phyloP scores from a whole-genome alignment of 2,797 vertebrate species.

The Diglossa cyanea region DNA sequence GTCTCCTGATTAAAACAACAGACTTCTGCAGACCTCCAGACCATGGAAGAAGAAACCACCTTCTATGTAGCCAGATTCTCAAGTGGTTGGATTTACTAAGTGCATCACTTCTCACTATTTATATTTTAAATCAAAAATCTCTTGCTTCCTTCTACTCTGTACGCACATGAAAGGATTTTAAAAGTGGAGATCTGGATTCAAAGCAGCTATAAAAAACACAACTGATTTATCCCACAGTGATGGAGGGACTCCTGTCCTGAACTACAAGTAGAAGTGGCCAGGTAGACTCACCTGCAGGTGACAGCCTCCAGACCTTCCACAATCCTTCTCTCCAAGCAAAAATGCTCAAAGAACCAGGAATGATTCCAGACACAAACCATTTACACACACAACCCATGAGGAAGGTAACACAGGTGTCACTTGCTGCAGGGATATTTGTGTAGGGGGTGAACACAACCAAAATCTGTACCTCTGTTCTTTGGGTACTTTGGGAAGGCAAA shows the following conservation, averaged over 20 bases:
- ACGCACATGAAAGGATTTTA: not conserved
- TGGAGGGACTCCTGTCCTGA: not conserved
- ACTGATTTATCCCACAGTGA: accelerated
- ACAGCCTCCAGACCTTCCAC: not conserved
- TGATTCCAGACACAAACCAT: not conserved
- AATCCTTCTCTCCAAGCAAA: not conserved
- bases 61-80: not conserved
- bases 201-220: not conserved
- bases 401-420: not conserved
- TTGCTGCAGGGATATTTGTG: not conserved
- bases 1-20: not conserved
- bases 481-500: not conserved
- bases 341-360: not conserved
- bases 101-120: not conserved
- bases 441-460: not conserved
- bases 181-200: not conserved
- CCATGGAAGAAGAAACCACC: not conserved
- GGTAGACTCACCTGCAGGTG: not conserved
- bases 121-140: not conserved
- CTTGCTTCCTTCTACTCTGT: not conserved
- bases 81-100: not conserved
- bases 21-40: not conserved
- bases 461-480: not conserved
- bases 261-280: not conserved
- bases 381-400: not conserved